Conservation (phyloP, 2,797 vertebrate species). For the Esox lucius region DNA sequence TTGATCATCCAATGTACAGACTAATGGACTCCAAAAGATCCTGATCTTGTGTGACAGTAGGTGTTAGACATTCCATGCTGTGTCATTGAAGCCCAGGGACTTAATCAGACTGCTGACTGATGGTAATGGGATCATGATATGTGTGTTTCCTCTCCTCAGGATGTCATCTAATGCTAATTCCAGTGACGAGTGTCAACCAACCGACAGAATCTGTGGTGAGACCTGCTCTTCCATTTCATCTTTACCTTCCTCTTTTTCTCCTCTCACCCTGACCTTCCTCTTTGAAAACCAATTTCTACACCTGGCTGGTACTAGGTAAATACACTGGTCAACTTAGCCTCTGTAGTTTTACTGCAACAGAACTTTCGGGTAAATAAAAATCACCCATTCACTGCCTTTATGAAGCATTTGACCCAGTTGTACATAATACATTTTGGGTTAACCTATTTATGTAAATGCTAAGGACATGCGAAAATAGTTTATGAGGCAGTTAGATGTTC, state of each 20-base stretch:
- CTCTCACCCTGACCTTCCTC: neutral
- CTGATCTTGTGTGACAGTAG: neutral
- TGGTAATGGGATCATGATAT: neutral
- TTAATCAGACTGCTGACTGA: neutral
- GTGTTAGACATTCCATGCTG: neutral
- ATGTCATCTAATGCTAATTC: slow-evolving; percentile 66
- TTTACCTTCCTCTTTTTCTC: neutral
- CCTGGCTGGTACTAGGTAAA: neutral
- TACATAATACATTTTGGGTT: too few relatives aligned
- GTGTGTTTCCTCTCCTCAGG: slow-evolving; percentile 40
- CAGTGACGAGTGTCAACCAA: slow-evolving; percentile 42
- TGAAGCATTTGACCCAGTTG: too few relatives aligned
- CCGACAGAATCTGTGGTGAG: slow-evolving; percentile 72
- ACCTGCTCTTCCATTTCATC: neutral
- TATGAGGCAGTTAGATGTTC: neutral
- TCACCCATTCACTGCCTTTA: too few relatives aligned
- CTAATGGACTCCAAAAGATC: neutral
- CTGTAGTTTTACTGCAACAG: neutral
- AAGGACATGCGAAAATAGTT: neutral
- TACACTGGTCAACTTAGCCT: neutral
- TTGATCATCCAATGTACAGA: neutral
- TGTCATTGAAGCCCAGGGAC: neutral
- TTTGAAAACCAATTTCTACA: neutral
- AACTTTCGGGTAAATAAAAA: neutral
- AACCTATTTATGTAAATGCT: neutral